These are phyloP conservation scores for Formicarius rufipectus DNA, from an alignment of 2,113 vertebrate species.

Conservation along the genomic window DNA sequence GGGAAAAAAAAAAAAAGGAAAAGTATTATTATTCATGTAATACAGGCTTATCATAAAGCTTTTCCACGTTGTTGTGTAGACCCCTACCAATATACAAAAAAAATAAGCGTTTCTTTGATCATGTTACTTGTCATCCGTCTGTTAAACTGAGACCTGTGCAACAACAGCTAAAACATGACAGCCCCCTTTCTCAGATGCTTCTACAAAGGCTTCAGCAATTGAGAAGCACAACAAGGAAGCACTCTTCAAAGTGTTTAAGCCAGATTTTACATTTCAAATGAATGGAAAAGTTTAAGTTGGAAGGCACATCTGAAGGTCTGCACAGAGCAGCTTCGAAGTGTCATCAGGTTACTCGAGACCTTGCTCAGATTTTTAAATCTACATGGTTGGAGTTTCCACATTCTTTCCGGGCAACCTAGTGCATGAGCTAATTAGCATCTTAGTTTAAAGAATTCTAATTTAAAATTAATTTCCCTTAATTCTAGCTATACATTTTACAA, in stretches of 20 bases:
- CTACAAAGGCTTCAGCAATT: slow-evolving; percentile 63
- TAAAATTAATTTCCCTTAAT: slow-evolving; percentile 38
- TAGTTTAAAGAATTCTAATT: neutral
- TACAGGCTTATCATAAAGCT: neutral
- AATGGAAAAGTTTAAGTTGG: slow-evolving; percentile 63
- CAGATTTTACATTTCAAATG: slow-evolving; percentile 71
- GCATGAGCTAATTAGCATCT: slow-evolving; percentile 46
- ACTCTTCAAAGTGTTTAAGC: slow-evolving; percentile 75
- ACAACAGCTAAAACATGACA: slow-evolving; percentile 43
- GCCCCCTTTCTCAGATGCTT: slow-evolving; percentile 70
- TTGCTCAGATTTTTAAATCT: neutral
- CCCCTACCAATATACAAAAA: neutral
- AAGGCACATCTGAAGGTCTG: neutral
- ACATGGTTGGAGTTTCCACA: neutral
- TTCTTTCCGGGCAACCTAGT: neutral
- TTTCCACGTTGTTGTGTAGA: neutral
- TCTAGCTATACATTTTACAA: neutral
- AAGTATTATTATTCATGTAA: neutral
- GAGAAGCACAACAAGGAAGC: slow-evolving; percentile 69
- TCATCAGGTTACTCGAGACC: neutral
- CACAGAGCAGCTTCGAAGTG: neutral
- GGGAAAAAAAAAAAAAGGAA: neutral
- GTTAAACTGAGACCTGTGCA: neutral
- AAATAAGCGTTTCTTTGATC: slow-evolving; percentile 30
- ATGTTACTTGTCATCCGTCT: slow-evolving; percentile 9